Evolutionary conservation across 2,113 vertebrate genomes (phyloP).

Genomic region (Polypterus senegalus): DNA sequence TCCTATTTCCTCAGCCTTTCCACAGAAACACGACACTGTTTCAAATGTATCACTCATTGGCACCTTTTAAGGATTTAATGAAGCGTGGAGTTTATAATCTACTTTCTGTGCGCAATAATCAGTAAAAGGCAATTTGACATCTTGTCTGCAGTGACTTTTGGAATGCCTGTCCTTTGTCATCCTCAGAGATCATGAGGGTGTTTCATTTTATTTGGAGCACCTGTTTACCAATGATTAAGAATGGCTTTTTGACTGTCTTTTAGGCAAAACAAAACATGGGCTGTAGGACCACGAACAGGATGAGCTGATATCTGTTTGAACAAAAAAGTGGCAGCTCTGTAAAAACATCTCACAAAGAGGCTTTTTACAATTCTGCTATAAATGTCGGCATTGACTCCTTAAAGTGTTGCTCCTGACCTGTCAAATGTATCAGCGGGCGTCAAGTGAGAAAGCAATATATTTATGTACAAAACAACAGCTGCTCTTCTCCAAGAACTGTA

Average conservation of each 20-base stretch:
- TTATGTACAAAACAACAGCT: too few species aligned
- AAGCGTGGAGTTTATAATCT: slow-evolving; percentile 47
- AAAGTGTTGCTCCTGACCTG: too few species aligned
- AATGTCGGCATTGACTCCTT: too few species aligned
- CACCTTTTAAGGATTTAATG: slow-evolving; percentile 47
- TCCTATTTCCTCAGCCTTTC: slow-evolving; percentile 39
- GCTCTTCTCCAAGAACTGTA: too few species aligned
- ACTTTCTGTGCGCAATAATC: slow-evolving; percentile 29
- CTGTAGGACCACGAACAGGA: not conserved
- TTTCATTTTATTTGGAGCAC: slow-evolving; percentile 23
- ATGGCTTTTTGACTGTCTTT: slow-evolving; percentile 30
- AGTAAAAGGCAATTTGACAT: slow-evolving; percentile 16
- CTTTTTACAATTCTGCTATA: too few species aligned
- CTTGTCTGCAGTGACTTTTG: slow-evolving; percentile 32
- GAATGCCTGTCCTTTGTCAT: slow-evolving; percentile 22
- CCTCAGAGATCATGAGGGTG: slow-evolving; percentile 29
- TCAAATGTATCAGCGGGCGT: too few species aligned
- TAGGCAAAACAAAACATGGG: slow-evolving; percentile 32
- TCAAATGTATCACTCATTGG: slow-evolving; percentile 49
- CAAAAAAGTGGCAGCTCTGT: too few species aligned
- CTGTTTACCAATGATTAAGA: slow-evolving; percentile 29
- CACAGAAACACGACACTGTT: slow-evolving; percentile 58
- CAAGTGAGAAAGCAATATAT: too few species aligned
- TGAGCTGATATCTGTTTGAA: too few species aligned
- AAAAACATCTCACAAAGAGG: too few species aligned